These are phyloP conservation scores for Caloenas nicobarica DNA, from an alignment of 2,113 vertebrate species.

Conservation along the genomic window DNA sequence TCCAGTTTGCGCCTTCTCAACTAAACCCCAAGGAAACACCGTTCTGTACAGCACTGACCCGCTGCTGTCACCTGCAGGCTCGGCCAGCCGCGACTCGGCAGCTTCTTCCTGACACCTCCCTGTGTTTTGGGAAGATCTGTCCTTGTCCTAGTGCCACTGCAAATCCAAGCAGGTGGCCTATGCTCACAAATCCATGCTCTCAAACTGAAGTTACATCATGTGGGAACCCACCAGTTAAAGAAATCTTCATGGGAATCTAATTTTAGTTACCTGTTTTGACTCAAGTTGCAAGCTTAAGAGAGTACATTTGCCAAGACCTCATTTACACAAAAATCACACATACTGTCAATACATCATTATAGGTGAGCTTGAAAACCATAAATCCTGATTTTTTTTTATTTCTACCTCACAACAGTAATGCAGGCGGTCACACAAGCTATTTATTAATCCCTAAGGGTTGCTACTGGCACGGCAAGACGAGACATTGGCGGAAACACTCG, in stretches of 20 bases:
- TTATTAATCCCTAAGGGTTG: not conserved
- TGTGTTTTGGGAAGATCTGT: rapidly evolving
- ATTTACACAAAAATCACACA: too few species aligned
- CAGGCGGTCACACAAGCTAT: too few species aligned
- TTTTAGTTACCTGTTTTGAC: not conserved
- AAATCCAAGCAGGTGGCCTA: rapidly evolving
- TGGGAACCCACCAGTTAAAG: not conserved
- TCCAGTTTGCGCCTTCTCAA: not conserved
- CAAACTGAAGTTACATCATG: rapidly evolving
- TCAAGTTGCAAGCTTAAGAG: not conserved
- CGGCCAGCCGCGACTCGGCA: not conserved
- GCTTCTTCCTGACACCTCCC: not conserved
- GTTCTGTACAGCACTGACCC: not conserved
- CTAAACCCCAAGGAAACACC: rapidly evolving
- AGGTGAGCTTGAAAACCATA: not conserved
- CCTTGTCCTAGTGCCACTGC: not conserved
- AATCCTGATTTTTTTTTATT: rapidly evolving
- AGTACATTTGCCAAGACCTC: not conserved
- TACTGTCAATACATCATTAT: rapidly evolving
- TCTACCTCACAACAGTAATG: not conserved
- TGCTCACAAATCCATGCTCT: rapidly evolving
- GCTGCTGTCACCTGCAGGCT: rapidly evolving
- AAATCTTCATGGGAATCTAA: not conserved
- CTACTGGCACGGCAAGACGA: not conserved
- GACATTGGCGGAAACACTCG: rapidly evolving